Evolutionary conservation across 2,888 invertebrate genomes (phyloP).

Genomic region (Plemyria rubiginata): DNA sequence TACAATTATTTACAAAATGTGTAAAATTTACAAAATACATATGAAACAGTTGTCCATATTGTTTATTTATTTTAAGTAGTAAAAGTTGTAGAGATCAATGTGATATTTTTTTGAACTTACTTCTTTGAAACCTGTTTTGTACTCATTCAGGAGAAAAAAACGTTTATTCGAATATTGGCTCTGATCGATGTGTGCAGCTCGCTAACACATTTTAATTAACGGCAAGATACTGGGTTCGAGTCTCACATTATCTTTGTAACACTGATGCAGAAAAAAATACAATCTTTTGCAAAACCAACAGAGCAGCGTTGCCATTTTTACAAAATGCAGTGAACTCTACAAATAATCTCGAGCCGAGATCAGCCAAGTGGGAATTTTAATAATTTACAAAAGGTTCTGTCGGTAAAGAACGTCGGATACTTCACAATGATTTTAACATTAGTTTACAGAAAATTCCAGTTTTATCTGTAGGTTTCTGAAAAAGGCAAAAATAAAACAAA

Average conservation of each 20-base stretch:
- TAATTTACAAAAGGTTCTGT: constrained; percentile 48
- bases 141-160: too few relatives aligned
- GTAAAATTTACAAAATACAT: too few relatives aligned
- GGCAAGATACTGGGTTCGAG: neutral
- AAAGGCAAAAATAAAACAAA: too few relatives aligned
- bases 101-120: too few relatives aligned
- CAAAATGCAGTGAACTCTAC: constrained; percentile 40
- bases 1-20: too few relatives aligned
- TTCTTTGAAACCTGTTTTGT: too few relatives aligned
- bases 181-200: too few relatives aligned
- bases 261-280: constrained; percentile 19
- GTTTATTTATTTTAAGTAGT: too few relatives aligned
- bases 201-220: too few relatives aligned
- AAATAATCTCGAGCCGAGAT: constrained; percentile 48
- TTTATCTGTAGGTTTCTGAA: neutral
- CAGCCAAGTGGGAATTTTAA: constrained; percentile 56
- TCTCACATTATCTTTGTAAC: neutral
- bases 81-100: too few relatives aligned
- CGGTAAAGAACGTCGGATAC: constrained; percentile 27
- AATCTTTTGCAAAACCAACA: constrained; percentile 27
- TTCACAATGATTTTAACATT: constrained; percentile 1
- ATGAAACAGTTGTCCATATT: too few relatives aligned
- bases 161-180: too few relatives aligned
- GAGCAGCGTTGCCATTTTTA: constrained; percentile 24
- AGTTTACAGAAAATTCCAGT: neutral